Conservation (phyloP, 2,797 vertebrate species). For the Xiphophorus birchmanni region DNA sequence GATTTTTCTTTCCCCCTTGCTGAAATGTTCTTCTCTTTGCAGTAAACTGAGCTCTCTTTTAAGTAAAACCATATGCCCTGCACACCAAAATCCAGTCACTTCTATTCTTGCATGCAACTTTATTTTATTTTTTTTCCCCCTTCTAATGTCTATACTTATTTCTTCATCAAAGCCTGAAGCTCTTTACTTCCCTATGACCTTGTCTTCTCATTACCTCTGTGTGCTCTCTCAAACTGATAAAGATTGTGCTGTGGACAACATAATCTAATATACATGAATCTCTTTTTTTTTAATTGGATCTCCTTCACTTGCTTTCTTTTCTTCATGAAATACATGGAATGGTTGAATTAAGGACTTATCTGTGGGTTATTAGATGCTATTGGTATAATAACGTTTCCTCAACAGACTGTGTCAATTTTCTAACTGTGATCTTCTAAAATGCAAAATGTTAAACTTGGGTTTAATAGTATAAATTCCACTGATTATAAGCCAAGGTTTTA, state of each 20-base stretch:
- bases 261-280: slow-evolving; percentile 7
- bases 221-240: background rate
- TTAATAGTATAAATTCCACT: background rate
- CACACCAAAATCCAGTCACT: background rate
- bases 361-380: slow-evolving; percentile 13
- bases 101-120: background rate
- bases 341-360: slow-evolving; percentile 8
- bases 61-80: background rate
- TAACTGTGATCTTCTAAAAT: slow-evolving; percentile 1
- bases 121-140: background rate
- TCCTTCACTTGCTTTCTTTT: background rate
- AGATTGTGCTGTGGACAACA: background rate
- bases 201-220: background rate
- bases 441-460: background rate
- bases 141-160: background rate
- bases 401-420: background rate
- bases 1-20: background rate
- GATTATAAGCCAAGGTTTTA: background rate
- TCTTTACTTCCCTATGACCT: background rate
- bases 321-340: background rate
- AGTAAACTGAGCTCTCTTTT: background rate
- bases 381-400: background rate
- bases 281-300: slow-evolving; percentile 23
- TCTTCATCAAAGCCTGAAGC: background rate
- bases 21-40: background rate